These are phyloP conservation scores for Phrynosoma platyrhinos DNA, from an alignment of 2,113 vertebrate genomes.

Conservation along the genomic window DNA sequence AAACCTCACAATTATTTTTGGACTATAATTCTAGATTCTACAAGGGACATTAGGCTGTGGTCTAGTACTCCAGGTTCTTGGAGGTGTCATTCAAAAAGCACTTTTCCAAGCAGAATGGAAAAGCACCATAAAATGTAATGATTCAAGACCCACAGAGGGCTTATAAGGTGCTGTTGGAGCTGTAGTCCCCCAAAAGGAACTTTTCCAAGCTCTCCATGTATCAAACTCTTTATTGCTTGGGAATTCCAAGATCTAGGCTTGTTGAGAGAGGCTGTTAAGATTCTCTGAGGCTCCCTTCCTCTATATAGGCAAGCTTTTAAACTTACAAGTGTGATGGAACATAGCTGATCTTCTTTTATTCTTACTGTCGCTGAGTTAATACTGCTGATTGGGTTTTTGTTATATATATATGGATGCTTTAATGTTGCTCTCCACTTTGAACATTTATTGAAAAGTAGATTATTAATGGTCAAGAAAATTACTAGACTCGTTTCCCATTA, in stretches of 20 bases:
- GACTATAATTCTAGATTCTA: too few species aligned
- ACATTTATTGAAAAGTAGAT: neutral
- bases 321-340: neutral
- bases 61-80: too few species aligned
- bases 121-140: too few species aligned
- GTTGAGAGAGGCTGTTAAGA: neutral
- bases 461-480: neutral
- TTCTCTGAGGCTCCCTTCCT: neutral
- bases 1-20: too few species aligned
- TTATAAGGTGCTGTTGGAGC: too few species aligned
- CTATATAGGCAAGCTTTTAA: neutral
- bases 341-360: neutral
- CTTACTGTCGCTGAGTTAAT: neutral
- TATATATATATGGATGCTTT: neutral
- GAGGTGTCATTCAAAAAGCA: too few species aligned
- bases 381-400: neutral
- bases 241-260: neutral
- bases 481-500: neutral
- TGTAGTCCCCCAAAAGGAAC: too few species aligned
- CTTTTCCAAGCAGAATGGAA: too few species aligned
- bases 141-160: too few species aligned
- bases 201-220: neutral
- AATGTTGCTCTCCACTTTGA: neutral
- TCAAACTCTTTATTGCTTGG: neutral
- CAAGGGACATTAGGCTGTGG: too few species aligned